Evolutionary conservation across 2,888 invertebrate genomes (phyloP).

Genomic region (Megaustenia siamemsis): DNA sequence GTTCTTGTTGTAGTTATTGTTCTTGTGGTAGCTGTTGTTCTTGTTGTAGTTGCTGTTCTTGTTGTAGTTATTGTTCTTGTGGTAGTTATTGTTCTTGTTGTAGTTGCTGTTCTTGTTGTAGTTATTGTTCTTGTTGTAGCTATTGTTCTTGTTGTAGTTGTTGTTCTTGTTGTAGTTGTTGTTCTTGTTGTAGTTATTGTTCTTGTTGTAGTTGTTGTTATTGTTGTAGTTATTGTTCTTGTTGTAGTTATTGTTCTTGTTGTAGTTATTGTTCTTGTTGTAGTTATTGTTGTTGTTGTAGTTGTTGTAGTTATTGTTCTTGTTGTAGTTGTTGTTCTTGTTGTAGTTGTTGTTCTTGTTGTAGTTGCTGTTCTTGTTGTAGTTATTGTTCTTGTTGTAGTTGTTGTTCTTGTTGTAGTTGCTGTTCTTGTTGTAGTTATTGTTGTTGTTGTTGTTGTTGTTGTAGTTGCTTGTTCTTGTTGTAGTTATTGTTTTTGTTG

Average conservation of each 20-base stretch:
- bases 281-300: conserved; percentile 30
- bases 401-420: conserved; percentile 26
- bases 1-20: too few species aligned
- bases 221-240: too few species aligned
- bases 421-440: conserved; percentile 18
- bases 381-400: not conserved
- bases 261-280: conserved; percentile 23
- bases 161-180: conserved; percentile 31
- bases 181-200: conserved; percentile 33
- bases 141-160: conserved; percentile 15
- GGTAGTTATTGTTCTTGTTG: too few species aligned
- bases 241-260: not conserved
- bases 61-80: too few species aligned
- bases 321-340: not conserved
- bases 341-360: conserved; percentile 13
- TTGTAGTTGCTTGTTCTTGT: too few species aligned
- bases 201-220: not conserved
- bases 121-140: too few species aligned
- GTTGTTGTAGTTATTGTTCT: conserved; percentile 18
- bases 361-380: too few species aligned
- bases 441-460: conserved; percentile 11
- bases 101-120: too few species aligned
- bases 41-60: too few species aligned
- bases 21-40: too few species aligned
- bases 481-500: too few species aligned